phyloP scores from a whole-genome alignment of 2,113 vertebrate genomes.

The Canis aureus region DNA sequence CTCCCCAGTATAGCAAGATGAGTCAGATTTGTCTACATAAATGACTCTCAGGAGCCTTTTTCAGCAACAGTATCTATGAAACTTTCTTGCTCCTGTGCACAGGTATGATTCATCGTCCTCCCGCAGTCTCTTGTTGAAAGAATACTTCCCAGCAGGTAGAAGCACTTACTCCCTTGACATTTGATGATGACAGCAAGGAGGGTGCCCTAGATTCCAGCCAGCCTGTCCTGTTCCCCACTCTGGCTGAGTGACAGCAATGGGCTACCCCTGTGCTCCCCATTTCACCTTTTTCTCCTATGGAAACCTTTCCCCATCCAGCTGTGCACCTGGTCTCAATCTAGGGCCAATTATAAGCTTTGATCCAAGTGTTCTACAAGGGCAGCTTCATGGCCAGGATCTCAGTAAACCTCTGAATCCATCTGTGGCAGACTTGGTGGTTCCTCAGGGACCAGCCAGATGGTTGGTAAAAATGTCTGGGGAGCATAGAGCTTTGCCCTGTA shows the following conservation, averaged over 20 bases:
- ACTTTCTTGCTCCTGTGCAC: background rate
- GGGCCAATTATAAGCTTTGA: background rate
- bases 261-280: background rate
- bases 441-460: background rate
- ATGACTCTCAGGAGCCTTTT: background rate
- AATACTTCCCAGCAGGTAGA: conserved; percentile 8
- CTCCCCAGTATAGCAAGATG: background rate
- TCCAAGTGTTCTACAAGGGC: background rate
- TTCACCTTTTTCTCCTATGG: background rate
- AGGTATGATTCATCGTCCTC: background rate
- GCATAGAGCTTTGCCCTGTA: background rate
- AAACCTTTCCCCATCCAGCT: background rate
- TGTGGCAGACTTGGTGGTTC: background rate
- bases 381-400: background rate
- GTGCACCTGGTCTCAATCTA: background rate
- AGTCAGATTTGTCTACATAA: background rate
- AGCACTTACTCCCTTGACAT: background rate
- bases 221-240: background rate
- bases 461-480: background rate
- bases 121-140: background rate
- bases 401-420: background rate
- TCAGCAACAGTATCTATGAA: background rate
- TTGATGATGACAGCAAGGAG: background rate
- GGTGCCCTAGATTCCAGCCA: background rate
- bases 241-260: background rate